These are phyloP conservation scores for Sminthurinus aureus DNA, from an alignment of 2,888 invertebrate species.

Conservation along the genomic window DNA sequence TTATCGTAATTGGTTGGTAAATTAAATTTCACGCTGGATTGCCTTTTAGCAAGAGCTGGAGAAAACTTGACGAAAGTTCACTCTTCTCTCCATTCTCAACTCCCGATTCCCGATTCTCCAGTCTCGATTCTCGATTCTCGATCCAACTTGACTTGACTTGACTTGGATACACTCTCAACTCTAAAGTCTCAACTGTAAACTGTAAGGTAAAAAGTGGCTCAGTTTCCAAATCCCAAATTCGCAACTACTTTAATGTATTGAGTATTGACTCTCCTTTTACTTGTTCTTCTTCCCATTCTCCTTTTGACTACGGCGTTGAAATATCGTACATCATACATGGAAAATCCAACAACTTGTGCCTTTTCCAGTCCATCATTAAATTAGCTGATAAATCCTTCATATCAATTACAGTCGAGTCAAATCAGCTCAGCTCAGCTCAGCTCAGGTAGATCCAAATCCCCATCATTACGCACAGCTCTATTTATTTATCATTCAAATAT, in stretches of 20 bases:
- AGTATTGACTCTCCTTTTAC: too few relatives aligned
- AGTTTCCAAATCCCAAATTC: too few relatives aligned
- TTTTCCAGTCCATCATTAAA: not conserved
- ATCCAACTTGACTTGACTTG: too few relatives aligned
- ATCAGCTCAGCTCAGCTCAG: not conserved
- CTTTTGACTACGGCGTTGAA: too few relatives aligned
- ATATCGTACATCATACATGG: too few relatives aligned
- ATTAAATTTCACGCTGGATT: constrained; percentile 41
- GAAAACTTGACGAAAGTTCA: constrained; percentile 21
- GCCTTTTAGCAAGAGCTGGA: not conserved
- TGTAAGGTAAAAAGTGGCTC: not conserved
- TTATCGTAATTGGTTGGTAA: constrained; percentile 44
- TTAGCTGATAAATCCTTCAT: not conserved
- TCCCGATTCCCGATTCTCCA: not conserved
- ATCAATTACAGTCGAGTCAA: constrained; percentile 9
- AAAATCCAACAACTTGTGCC: not conserved
- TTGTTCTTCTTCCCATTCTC: too few relatives aligned
- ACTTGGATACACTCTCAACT: not conserved
- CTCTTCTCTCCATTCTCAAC: not conserved
- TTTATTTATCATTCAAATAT: too few relatives aligned
- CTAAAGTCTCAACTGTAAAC: too few relatives aligned
- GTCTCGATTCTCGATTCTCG: not conserved
- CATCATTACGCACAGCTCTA: too few relatives aligned
- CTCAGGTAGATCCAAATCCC: too few relatives aligned
- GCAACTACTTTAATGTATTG: too few relatives aligned